These are phyloP conservation scores for Volucella bombylans DNA, from an alignment of 2,888 invertebrate genomes.

Conservation along the genomic window DNA sequence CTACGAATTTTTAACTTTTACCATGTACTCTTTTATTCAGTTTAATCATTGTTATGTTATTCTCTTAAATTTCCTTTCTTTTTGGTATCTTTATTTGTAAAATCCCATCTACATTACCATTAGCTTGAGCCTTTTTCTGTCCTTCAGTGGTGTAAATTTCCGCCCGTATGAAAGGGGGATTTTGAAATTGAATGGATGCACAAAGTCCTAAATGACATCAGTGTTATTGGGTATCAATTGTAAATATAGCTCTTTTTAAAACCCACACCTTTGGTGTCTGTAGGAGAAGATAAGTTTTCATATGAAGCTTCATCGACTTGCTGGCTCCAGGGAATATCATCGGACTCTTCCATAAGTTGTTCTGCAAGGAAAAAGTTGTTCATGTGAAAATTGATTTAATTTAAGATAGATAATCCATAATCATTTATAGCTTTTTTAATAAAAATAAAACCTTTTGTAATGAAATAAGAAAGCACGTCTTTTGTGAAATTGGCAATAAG, in stretches of 20 bases:
- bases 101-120: conserved; percentile 17
- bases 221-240: not conserved
- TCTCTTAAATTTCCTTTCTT: no score
- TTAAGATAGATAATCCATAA: no score
- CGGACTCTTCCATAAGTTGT: conserved; percentile 53
- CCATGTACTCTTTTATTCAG: no score
- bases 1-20: no score
- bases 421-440: no score
- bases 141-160: conserved; percentile 86
- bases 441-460: no score
- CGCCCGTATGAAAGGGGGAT: conserved; percentile 89
- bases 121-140: conserved; percentile 67
- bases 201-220: conserved; percentile 3
- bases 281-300: conserved; percentile 80
- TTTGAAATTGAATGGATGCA: conserved; percentile 88
- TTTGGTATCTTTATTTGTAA: no score
- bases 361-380: not conserved
- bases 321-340: conserved; percentile 81
- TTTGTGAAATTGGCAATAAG: no score
- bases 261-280: conserved; percentile 79
- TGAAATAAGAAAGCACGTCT: no score
- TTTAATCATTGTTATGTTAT: no score
- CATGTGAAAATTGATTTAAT: no score
- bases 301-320: conserved; percentile 82
- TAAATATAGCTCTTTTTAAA: conserved; percentile 1